Evolutionary conservation across 1,140 invertebrate genomes (phyloP), one percentile per base, ranked within the genome.

Genomic region (Drosophila punjabiensis): DNA sequence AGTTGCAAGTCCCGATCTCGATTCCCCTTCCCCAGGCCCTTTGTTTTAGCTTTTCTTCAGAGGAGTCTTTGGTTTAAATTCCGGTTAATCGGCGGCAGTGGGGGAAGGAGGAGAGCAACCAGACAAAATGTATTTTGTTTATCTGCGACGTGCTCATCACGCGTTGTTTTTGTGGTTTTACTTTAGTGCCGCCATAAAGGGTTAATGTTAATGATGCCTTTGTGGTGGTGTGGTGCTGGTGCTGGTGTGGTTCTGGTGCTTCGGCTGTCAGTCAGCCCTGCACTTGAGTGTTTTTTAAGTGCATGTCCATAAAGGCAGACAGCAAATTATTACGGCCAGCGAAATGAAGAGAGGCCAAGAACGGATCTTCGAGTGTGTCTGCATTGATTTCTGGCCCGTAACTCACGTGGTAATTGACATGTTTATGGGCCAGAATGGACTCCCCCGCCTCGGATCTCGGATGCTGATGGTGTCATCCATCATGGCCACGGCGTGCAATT

Each of bases 271-370:
- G 76, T 79, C 78, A 75, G 84, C 80, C 81, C 75, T 87, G 82
- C 82, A 80, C 75, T 79, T 79, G 82, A 89, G 86, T 89, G 85
- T 90, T 89, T 89, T 88, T 89, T 89, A 89, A 89, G 85, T 89
- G 85, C 85, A 89, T 74, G 85, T 79, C 85, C 77, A 89, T 85
- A 89, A 89, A 90, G 66, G 77, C 85, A 64, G 77, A 84, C 80
- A 69, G 79, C 82, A 82, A 61, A 81, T 85, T 89, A 84, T 90
- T 79, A 81, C 81, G 66, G 67, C 55, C 65, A 74, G 65, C 65
- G 47, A 43, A 59, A 56, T 33, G 16, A 47, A 55, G 61, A 71
- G 48, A 41, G 48, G 70, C 76, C 55, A 45, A 39, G 35, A 43
- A 66, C 32, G 35, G 32, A 70, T 60, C 43, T 58, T 59, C 6